Percentiles rank a stretch among this genome's conserved stretches.
Evolutionary conservation across 2,113 vertebrate species (phyloP).

Genomic region (Anarhynchus alexandrinus): DNA sequence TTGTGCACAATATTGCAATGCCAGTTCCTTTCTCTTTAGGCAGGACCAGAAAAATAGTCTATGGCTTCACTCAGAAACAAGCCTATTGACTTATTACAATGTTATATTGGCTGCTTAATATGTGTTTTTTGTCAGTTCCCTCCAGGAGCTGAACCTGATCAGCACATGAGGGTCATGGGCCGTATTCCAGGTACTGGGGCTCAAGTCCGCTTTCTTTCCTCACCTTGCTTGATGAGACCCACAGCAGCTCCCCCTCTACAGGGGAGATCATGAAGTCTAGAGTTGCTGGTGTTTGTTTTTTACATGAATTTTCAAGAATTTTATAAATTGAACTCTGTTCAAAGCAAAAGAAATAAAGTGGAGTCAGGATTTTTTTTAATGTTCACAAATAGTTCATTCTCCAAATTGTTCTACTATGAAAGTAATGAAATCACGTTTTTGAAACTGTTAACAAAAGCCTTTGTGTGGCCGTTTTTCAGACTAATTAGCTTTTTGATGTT

Average conservation of each 20-base stretch:
- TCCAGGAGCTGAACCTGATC: background rate
- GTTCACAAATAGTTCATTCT: background rate
- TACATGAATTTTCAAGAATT: background rate
- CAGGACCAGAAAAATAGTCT: background rate
- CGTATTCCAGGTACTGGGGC: background rate
- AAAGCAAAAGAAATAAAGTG: background rate
- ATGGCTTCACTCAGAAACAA: background rate
- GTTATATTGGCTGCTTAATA: fast-evolving
- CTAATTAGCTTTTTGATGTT: background rate
- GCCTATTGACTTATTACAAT: fast-evolving
- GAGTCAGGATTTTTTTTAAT: background rate
- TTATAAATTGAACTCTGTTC: background rate
- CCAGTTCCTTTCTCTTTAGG: background rate
- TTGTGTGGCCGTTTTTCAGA: fast-evolving
- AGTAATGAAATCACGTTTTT: background rate
- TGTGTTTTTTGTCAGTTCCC: background rate
- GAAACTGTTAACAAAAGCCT: background rate
- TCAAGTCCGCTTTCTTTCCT: background rate
- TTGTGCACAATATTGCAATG: fast-evolving
- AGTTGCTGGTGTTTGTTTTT: background rate
- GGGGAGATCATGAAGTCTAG: background rate
- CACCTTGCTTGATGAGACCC: background rate
- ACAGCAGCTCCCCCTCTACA: background rate
- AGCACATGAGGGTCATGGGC: fast-evolving
- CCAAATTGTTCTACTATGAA: background rate